Conservation (phyloP, 2,113 vertebrate genomes). For the Xiphias gladius region DNA sequence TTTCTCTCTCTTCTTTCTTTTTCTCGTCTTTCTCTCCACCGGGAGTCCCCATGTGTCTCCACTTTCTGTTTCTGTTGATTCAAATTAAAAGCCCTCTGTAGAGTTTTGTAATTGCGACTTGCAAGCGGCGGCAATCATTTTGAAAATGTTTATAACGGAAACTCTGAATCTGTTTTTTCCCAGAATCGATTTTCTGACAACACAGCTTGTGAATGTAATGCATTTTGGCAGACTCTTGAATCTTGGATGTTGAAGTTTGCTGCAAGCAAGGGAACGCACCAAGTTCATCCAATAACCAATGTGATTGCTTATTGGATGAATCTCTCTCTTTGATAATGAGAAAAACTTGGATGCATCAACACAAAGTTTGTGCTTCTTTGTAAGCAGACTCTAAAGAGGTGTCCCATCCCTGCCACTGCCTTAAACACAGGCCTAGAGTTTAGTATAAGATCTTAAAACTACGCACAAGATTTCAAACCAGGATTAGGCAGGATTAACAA, state of each 20-base stretch:
- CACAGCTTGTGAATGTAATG: conserved; percentile 8
- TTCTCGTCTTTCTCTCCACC: too few relatives aligned
- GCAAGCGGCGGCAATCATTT: too few relatives aligned
- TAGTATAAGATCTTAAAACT: conserved; percentile 29
- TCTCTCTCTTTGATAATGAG: neutral
- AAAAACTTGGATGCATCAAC: conserved; percentile 5
- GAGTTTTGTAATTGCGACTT: too few relatives aligned
- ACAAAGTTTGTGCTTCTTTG: conserved; percentile 10
- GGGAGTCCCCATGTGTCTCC: too few relatives aligned
- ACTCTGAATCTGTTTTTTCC: neutral
- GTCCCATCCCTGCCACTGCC: conserved; percentile 6
- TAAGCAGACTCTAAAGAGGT: too few relatives aligned
- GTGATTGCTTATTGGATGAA: conserved; percentile 25
- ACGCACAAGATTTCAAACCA: conserved; percentile 35
- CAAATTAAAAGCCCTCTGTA: too few relatives aligned
- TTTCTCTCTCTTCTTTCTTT: too few relatives aligned
- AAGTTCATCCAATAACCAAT: conserved; percentile 11
- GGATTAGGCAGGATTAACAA: conserved; percentile 37
- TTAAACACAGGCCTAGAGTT: conserved; percentile 26
- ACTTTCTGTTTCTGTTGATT: too few relatives aligned
- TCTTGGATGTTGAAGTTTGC: conserved; percentile 31
- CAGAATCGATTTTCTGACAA: conserved; percentile 54
- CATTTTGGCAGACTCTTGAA: conserved; percentile 47
- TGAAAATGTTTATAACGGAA: too few relatives aligned
- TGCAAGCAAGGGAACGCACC: conserved; percentile 9